Percentiles rank a stretch among this genome's conserved stretches.
phyloP scores from a whole-genome alignment of 2,113 vertebrate species.

The Motacilla tschutschensis region DNA sequence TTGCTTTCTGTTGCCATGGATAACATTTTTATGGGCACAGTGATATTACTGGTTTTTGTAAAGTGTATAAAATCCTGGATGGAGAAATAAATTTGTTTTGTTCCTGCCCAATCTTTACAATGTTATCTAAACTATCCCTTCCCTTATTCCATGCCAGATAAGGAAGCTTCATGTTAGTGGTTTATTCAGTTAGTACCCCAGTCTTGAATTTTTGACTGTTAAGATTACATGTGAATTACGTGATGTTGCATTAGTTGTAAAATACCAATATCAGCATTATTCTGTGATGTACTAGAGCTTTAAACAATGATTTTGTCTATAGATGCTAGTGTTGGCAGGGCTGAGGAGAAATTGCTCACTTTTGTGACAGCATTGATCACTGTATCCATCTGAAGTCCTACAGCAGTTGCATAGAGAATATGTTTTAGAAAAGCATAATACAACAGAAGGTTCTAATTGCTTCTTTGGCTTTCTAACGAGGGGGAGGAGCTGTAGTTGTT shows the following conservation, averaged over 20 bases:
- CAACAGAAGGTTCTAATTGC: background rate
- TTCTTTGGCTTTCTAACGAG: background rate
- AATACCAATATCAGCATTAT: slow-evolving; percentile 20
- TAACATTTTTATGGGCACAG: slow-evolving; percentile 76
- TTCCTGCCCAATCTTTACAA: slow-evolving; percentile 67
- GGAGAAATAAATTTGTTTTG: slow-evolving; percentile 69
- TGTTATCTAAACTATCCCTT: slow-evolving; percentile 55
- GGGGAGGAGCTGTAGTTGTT: background rate
- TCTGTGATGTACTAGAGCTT: slow-evolving; percentile 46
- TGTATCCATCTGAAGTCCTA: background rate
- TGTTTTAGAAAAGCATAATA: background rate
- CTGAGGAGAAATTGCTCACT: background rate
- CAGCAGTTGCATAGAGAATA: background rate
- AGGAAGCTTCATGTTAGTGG: slow-evolving; percentile 43
- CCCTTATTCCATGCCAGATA: slow-evolving; percentile 22
- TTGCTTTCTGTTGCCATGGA: slow-evolving; percentile 76
- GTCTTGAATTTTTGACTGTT: slow-evolving; percentile 55
- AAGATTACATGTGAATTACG: slow-evolving; percentile 33
- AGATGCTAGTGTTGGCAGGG: slow-evolving; percentile 10
- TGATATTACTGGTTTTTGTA: slow-evolving; percentile 76
- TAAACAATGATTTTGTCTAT: slow-evolving; percentile 25
- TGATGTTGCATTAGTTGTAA: slow-evolving; percentile 52
- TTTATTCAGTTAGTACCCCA: slow-evolving; percentile 41
- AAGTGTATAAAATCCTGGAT: slow-evolving; percentile 71
- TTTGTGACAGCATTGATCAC: background rate